A percentile compares a stretch with the other conserved stretches of the same genome.
These are phyloP conservation scores for Procavia capensis DNA, from an alignment of 2,113 vertebrate species.

Conservation along the genomic window DNA sequence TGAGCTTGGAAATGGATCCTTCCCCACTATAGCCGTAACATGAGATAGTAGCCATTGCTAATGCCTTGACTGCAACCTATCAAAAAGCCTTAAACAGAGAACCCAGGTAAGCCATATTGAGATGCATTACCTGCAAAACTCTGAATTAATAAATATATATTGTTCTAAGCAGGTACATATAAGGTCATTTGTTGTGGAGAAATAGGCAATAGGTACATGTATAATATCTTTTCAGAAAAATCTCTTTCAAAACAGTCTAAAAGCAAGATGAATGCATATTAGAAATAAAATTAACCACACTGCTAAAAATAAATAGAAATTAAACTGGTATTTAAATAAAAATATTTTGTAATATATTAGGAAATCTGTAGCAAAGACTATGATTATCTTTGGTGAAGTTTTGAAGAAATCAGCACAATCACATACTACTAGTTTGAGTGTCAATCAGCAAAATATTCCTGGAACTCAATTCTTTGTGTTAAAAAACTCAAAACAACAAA, in stretches of 20 bases:
- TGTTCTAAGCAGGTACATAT: neutral
- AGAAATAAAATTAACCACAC: neutral
- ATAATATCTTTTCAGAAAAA: neutral
- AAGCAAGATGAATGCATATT: neutral
- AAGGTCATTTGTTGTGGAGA: neutral
- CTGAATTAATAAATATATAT: neutral
- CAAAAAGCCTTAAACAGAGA: neutral
- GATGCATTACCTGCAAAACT: neutral
- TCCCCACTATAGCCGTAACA: fast-evolving
- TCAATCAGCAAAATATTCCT: neutral
- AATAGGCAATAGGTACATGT: neutral
- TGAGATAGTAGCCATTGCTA: neutral
- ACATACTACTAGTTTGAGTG: neutral
- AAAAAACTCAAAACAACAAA: neutral
- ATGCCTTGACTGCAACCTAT: neutral
- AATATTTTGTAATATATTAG: neutral
- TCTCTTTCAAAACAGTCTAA: neutral
- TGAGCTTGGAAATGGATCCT: too few relatives aligned
- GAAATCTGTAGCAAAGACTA: neutral
- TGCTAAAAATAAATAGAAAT: conserved; percentile 3
- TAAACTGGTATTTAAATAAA: neutral
- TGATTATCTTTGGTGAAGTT: neutral
- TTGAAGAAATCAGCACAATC: neutral
- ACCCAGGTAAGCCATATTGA: too few relatives aligned
- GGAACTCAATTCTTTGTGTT: neutral